These are phyloP conservation scores for Syngnathus floridae DNA, from an alignment of 2,113 vertebrate genomes.

Conservation along the genomic window DNA sequence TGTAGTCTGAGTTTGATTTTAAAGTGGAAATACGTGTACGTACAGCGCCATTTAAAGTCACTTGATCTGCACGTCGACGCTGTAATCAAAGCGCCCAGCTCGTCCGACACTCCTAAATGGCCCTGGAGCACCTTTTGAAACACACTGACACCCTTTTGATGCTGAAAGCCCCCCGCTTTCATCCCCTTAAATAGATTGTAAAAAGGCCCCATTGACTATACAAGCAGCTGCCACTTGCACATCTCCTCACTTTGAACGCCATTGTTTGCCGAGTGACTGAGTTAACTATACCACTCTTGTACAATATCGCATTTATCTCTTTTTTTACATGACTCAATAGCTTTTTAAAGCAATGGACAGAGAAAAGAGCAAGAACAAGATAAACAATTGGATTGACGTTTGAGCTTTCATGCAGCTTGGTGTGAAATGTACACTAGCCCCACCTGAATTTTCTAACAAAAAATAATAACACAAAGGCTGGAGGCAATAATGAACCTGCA, in stretches of 20 bases:
- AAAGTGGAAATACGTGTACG: not conserved
- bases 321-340: conserved; percentile 6
- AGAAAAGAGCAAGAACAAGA: not conserved
- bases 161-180: conserved; percentile 58
- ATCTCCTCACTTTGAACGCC: conserved; percentile 42
- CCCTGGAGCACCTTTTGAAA: conserved; percentile 62
- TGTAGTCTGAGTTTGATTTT: not conserved
- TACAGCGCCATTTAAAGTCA: conserved; percentile 17
- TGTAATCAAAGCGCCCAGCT: conserved; percentile 60
- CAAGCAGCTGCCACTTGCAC: conserved; percentile 47
- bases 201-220: conserved; percentile 62
- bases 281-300: conserved; percentile 36
- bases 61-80: conserved; percentile 48
- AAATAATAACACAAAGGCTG: conserved; percentile 3
- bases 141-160: conserved; percentile 52
- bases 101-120: conserved; percentile 51
- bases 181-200: conserved; percentile 61
- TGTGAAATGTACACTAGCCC: not conserved
- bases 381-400: conserved; percentile 36
- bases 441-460: conserved; percentile 11
- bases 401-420: conserved; percentile 17
- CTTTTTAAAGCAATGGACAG: not conserved
- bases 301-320: conserved; percentile 16
- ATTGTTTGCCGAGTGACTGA: conserved; percentile 48
- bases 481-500: conserved; percentile 16